Evolutionary conservation across 1,140 invertebrate species (phyloP), one percentile per base, ranked within the genome.

Genomic region (Sweltsa coloradensis): DNA sequence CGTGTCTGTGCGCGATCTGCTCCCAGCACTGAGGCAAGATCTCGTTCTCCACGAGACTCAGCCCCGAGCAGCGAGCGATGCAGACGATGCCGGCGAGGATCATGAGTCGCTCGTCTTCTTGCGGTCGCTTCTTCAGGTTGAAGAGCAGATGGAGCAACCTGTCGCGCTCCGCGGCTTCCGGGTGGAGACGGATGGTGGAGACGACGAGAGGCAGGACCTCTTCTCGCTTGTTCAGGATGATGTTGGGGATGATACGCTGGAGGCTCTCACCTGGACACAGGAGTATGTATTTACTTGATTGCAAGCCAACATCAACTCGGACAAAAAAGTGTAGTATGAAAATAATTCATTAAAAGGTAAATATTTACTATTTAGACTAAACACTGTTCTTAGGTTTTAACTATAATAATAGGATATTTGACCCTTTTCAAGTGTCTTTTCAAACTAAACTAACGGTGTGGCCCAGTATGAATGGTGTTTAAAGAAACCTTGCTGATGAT

Each of bases 11-110:
- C 50, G 71, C 76, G 51, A 85, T 75, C 63, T 85, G 81, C 57
- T 85, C 80, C 83, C 83, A 87, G 56, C 81, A 84, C 50, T 83
- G 72, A 1, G 80, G 81, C n/a, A 86, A 62, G 37, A 86, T 69
- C 60, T 84, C 81, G 51, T 76, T 74, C 50, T 80, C 72, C 13
- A 83, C 69, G 26, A 76, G 58, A 18, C 66, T 62, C 25, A 66
- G 68, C 29, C 74, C 73, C 13, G 67, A 62, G 40, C 51, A 68
- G 60, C 51, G 66, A 50, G 77, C 76, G 55, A 82, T 74, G 5
- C 70, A 68, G 29, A 78, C 63, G 53, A 83, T 72, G 27, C 78
- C 76, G 48, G 74, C 69, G 49, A 85, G 60, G 56, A 86, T 83
- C 58, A 77, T 72, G 54, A 73, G 67, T 51, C 84, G 68, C 58